phyloP scores from a whole-genome alignment of 1,140 invertebrate species.

The Sogatella furcifera region DNA sequence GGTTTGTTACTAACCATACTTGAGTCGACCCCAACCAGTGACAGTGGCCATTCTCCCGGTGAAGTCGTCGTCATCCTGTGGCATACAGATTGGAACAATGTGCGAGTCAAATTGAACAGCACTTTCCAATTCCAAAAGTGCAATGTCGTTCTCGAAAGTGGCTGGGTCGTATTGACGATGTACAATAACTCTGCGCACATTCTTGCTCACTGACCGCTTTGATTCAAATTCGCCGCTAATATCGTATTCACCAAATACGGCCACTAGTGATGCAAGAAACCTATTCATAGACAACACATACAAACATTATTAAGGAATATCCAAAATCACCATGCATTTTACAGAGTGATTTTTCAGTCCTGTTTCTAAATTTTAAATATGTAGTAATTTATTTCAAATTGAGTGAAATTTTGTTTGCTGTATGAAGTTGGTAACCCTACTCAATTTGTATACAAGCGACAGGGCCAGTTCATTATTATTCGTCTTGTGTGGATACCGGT shows the following conservation, averaged over 20 bases:
- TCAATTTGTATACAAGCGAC: no score
- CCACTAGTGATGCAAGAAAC: constrained; percentile 78
- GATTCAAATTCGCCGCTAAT: constrained; percentile 72
- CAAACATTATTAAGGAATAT: background rate
- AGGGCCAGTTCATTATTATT: no score
- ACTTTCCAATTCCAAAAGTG: constrained; percentile 70
- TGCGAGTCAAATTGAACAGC: constrained; percentile 75
- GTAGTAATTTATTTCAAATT: no score
- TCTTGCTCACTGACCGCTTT: constrained; percentile 62
- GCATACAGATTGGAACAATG: constrained; percentile 89
- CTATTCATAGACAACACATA: constrained; percentile 38
- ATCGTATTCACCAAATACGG: constrained; percentile 84
- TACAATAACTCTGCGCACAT: constrained; percentile 77
- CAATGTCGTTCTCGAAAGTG: constrained; percentile 85
- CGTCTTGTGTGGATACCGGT: no score
- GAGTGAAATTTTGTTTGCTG: no score
- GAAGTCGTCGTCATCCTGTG: constrained; percentile 66
- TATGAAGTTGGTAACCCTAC: no score
- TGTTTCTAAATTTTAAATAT: no score
- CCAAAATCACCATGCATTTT: no score
- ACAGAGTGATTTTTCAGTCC: no score
- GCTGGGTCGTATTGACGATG: constrained; percentile 79
- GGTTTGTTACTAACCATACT: constrained; percentile 39
- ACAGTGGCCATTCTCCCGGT: constrained; percentile 74
- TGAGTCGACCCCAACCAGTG: constrained; percentile 60